Percentiles rank a stretch among this genome's conserved stretches.
Conservation (phyloP, 2,113 vertebrate genomes). For the Nothobranchius kuhntae region DNA sequence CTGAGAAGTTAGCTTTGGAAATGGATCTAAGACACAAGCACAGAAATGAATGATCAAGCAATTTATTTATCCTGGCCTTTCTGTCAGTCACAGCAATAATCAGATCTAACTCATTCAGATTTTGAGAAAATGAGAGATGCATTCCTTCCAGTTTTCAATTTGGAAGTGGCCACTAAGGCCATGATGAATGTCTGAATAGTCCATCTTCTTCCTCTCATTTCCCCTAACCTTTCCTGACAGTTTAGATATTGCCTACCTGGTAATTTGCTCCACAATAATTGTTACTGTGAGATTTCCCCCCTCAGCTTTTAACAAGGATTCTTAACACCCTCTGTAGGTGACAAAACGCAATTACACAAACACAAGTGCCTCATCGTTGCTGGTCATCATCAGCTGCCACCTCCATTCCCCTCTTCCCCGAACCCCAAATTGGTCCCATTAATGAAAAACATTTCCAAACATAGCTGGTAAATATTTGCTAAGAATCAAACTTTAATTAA, state of each 20-base stretch:
- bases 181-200: constrained; percentile 94
- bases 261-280: constrained; percentile 96
- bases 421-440: constrained; percentile 78
- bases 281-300: constrained; percentile 87
- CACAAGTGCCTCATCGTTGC: constrained; percentile 83
- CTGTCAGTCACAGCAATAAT: constrained; percentile 81
- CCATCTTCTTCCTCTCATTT: constrained; percentile 88
- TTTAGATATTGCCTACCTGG: constrained; percentile 93
- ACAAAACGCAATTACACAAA: constrained; percentile 96
- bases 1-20: constrained; percentile 35
- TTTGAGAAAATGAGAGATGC: constrained; percentile 84
- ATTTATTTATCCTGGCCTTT: constrained; percentile 66
- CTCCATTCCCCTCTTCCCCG: constrained; percentile 64
- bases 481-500: constrained; percentile 91
- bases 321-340: constrained; percentile 99
- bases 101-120: constrained; percentile 80
- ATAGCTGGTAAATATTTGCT: constrained; percentile 83
- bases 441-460: constrained; percentile 76
- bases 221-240: constrained; percentile 96
- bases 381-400: constrained; percentile 86
- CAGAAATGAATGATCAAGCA: constrained; percentile 64
- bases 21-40: constrained; percentile 55
- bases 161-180: constrained; percentile 82
- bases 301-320: constrained; percentile 92
- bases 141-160: constrained; percentile 86